Evolutionary conservation across 2,797 vertebrate species (phyloP), one percentile per base, ranked within the genome.

Genomic region (Sebastes paucispinis): DNA sequence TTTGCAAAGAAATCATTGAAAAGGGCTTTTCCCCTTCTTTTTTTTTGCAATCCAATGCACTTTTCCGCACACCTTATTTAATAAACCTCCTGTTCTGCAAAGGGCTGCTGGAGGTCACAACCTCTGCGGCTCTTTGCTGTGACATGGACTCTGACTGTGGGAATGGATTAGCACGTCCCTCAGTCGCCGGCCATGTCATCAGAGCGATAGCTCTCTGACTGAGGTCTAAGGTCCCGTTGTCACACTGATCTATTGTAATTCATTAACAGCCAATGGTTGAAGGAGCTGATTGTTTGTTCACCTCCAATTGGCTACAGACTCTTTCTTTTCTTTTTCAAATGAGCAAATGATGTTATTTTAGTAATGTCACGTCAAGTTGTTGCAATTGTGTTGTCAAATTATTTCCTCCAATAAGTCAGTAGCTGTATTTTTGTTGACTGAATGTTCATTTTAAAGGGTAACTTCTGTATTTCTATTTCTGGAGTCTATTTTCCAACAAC

Each of bases 151-250:
- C 80, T 69, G 79, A 79, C 81, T 89, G 90, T 92, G 91, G 88
- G 91, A 93, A 93, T 90, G 91, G 90, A 95, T 93, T 91, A 91
- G 72, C 88, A 71, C 64, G 82, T 93, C 81, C 73, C 69, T 90
- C 84, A 89, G 70, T 87, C 34, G 22, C 75, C 66, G 68, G 75
- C 84, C 76, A 68, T 87, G 86, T 88, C 93, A 91, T 91, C 71
- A 52, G 52, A 88, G 60, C 88, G 93, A 91, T 92, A 87, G 88
- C 73, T 78, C 91, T 87, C 88, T 65, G 66, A 78, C 80, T 67
- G 73, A 81, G 90, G 89, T 93, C 85, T 89, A 78, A 83, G 88
- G 92, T 90, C 90, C 88, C 34, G 87, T 83, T 88, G 83, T 90
- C 86, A 88, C 86, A 81, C 78, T 79, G 73, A 80, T 88, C 85